Evolutionary conservation across 1,140 invertebrate genomes (phyloP).

Genomic region (Ceratosolen solmsi): DNA sequence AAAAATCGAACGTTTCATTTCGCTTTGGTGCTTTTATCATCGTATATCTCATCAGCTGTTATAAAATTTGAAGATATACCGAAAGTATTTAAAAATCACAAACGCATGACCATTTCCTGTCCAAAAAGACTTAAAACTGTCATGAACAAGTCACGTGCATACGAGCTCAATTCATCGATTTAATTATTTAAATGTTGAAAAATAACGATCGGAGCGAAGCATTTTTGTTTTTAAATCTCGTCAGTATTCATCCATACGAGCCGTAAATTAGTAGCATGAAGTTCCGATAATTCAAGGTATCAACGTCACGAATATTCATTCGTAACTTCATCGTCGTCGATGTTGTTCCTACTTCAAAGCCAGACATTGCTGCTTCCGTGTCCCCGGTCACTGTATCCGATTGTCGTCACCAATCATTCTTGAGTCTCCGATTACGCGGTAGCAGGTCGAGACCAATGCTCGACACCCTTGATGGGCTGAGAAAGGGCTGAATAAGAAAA

Average conservation of each 20-base stretch:
- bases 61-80: neutral
- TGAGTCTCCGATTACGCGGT: neutral
- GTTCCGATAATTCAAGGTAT: neutral
- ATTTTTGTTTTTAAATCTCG: too few relatives aligned
- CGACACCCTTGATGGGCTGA: neutral
- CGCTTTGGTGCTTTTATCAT: neutral
- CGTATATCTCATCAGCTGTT: neutral
- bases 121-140: neutral
- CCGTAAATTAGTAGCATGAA: too few relatives aligned
- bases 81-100: neutral
- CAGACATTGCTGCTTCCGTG: too few relatives aligned
- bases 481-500: neutral
- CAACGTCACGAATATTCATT: neutral
- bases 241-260: too few relatives aligned
- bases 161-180: too few relatives aligned
- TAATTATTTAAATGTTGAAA: too few relatives aligned
- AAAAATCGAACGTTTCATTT: neutral
- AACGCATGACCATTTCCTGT: neutral
- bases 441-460: neutral
- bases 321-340: neutral
- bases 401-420: neutral
- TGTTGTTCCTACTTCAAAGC: too few relatives aligned
- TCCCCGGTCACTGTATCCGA: too few relatives aligned
- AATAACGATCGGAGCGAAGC: too few relatives aligned
- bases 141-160: neutral